These are phyloP conservation scores for Perca fluviatilis DNA, from an alignment of 2,113 vertebrate species.

Conservation along the genomic window DNA sequence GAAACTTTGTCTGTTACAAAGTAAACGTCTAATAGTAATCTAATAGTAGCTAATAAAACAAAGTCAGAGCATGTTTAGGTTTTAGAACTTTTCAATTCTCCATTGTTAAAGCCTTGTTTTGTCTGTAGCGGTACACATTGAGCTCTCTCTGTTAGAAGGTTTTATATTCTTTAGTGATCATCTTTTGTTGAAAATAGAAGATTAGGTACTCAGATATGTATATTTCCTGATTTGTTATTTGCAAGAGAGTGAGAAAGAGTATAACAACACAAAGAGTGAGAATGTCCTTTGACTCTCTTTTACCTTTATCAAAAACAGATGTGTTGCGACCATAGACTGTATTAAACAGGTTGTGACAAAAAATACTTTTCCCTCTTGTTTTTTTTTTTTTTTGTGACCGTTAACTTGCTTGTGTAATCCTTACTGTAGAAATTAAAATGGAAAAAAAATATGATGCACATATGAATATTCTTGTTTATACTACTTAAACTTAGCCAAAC, in stretches of 20 bases:
- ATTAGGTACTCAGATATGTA: neutral
- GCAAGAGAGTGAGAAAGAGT: neutral
- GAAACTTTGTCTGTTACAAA: constrained; percentile 47
- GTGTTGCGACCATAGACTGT: no score
- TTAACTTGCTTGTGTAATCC: neutral
- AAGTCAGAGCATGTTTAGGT: neutral
- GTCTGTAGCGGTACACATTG: no score
- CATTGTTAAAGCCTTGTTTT: neutral
- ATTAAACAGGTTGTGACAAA: neutral
- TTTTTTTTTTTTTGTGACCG: neutral
- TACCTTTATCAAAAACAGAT: neutral
- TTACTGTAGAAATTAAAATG: neutral
- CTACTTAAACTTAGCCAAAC: neutral
- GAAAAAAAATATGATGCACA: neutral
- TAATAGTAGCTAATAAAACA: no score
- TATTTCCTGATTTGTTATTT: neutral
- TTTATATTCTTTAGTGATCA: neutral
- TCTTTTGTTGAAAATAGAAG: neutral
- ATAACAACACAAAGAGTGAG: neutral
- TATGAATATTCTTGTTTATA: neutral
- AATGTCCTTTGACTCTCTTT: neutral
- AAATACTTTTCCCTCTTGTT: neutral
- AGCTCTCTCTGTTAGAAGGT: neutral
- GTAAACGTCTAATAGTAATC: no score
- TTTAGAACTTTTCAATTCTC: neutral